Evolutionary conservation across 1,140 invertebrate genomes (phyloP).

Genomic region (Probaryconus sp.): DNA sequence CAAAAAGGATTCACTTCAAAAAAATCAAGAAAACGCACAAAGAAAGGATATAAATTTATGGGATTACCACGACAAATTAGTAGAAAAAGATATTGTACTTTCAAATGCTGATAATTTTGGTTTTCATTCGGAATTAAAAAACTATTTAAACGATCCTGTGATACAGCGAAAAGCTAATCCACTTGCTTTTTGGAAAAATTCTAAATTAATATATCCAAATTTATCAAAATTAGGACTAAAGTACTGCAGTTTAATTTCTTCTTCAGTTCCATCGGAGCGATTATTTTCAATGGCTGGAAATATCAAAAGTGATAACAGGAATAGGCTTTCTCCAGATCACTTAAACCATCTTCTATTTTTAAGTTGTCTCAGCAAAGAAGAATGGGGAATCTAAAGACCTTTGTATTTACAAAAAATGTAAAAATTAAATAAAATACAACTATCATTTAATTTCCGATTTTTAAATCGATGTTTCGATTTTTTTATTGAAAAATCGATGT

Average conservation of each 20-base stretch:
- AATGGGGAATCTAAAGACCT: too few species aligned
- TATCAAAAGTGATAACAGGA: conserved; percentile 19
- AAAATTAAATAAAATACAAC: too few species aligned
- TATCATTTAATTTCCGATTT: too few species aligned
- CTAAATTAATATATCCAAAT: conserved; percentile 1
- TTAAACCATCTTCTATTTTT: conserved; percentile 23
- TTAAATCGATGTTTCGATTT: too few species aligned
- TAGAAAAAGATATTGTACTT: conserved; percentile 7
- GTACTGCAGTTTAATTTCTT: conserved; percentile 13
- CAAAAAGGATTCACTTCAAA: too few species aligned
- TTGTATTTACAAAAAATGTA: too few species aligned
- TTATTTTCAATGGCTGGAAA: conserved; percentile 19
- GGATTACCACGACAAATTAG: conserved; percentile 2
- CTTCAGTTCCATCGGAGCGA: conserved; percentile 10
- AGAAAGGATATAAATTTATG: neutral
- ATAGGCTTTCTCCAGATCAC: conserved; percentile 6
- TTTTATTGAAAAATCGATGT: too few species aligned
- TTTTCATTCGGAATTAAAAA: neutral
- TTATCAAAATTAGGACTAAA: neutral
- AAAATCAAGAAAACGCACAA: too few species aligned
- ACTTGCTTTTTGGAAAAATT: conserved; percentile 29
- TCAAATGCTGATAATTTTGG: too few species aligned
- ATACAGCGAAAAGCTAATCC: neutral
- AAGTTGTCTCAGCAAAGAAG: neutral
- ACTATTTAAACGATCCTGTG: conserved; percentile 21